Percentiles rank a stretch among this genome's conserved stretches.
Evolutionary conservation across 2,888 invertebrate genomes (phyloP).

Genomic region (Metallyticus violacea): DNA sequence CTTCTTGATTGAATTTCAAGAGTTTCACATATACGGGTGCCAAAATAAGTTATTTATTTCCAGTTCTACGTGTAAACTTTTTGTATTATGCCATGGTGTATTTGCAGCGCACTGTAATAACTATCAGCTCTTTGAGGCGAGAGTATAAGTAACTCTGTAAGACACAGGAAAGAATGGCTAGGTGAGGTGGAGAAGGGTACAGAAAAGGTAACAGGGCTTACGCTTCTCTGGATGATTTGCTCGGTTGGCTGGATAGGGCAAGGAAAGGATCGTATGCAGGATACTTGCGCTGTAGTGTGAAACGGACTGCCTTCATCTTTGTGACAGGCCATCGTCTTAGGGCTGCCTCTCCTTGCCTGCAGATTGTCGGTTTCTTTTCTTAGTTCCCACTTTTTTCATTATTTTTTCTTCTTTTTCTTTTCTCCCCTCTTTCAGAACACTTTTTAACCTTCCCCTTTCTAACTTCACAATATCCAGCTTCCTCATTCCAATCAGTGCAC

Average conservation of each 20-base stretch:
- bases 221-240: background rate
- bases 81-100: too few relatives aligned
- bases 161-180: background rate
- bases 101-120: too few relatives aligned
- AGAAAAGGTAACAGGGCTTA: background rate
- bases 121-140: background rate
- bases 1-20: too few relatives aligned
- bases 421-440: background rate
- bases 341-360: background rate
- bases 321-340: background rate
- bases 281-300: background rate
- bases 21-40: too few relatives aligned
- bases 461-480: background rate
- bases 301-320: constrained; percentile 5
- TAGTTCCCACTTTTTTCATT: background rate
- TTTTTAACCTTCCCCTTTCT: background rate
- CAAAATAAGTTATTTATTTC: too few relatives aligned
- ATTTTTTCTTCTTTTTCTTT: background rate
- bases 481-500: background rate
- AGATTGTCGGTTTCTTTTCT: background rate
- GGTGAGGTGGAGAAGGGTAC: background rate
- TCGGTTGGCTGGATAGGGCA: background rate
- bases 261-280: background rate
- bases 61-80: too few relatives aligned
- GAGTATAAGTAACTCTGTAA: too few relatives aligned